Evolutionary conservation across 1,140 invertebrate species (phyloP).

Genomic region (Drosophila tsacasi): DNA sequence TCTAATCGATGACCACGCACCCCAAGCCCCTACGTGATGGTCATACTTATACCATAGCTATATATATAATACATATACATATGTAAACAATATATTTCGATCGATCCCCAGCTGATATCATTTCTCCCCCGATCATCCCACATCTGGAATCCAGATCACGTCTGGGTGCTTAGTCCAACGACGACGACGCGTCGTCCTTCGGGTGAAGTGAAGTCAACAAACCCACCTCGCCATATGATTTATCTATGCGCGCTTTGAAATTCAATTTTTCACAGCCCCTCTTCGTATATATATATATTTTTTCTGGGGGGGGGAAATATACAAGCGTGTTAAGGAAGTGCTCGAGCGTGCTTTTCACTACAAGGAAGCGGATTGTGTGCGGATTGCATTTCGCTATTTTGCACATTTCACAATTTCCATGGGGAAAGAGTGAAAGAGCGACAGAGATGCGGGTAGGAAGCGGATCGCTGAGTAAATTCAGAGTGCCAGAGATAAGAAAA

Average conservation of each 20-base stretch:
- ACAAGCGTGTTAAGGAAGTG: conserved; percentile 30
- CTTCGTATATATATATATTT: neutral
- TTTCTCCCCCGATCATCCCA: conserved; percentile 19
- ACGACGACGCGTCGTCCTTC: conserved; percentile 24
- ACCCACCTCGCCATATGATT: conserved; percentile 51
- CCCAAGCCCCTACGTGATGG: conserved; percentile 21
- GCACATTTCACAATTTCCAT: conserved; percentile 10
- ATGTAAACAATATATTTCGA: conserved; percentile 40
- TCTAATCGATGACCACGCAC: conserved; percentile 40
- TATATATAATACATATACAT: conserved; percentile 10
- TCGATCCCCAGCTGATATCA: conserved; percentile 36
- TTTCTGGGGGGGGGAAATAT: neutral
- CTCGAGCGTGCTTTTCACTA: conserved; percentile 14
- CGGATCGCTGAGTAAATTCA: conserved; percentile 3
- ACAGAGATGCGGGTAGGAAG: conserved; percentile 21
- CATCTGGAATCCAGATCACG: conserved; percentile 33
- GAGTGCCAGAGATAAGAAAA: conserved; percentile 30
- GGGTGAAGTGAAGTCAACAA: conserved; percentile 35
- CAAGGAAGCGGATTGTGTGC: conserved; percentile 25
- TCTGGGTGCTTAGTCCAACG: conserved; percentile 35
- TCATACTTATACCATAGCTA: conserved; percentile 18
- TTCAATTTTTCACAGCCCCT: conserved; percentile 27
- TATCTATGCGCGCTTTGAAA: conserved; percentile 49
- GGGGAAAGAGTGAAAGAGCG: neutral
- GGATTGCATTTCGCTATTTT: conserved; percentile 12